Conservation (phyloP, 2,797 vertebrate species). For the Typhlichthys eigenmanni region DNA sequence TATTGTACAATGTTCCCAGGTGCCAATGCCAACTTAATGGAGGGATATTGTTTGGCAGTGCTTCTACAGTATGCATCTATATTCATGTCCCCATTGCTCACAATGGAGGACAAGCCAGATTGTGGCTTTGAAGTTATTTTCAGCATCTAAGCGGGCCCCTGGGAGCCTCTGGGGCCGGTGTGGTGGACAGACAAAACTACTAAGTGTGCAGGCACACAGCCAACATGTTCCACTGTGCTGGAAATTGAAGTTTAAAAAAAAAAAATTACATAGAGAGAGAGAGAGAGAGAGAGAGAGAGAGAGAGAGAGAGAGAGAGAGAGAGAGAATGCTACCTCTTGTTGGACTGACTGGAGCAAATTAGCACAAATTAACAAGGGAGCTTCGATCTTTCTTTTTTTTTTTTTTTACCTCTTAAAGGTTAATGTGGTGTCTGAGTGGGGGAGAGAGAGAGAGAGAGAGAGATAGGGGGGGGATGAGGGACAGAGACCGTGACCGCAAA, state of each 20-base stretch:
- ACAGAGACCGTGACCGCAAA: neutral
- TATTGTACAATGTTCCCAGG: too few species aligned
- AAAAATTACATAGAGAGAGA: neutral
- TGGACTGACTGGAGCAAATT: conserved; percentile 81
- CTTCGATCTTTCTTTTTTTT: conserved; percentile 76
- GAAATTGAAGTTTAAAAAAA: conserved; percentile 37
- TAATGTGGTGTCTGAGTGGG: conserved; percentile 70
- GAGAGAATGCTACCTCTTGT: conserved; percentile 32
- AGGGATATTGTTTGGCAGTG: too few species aligned
- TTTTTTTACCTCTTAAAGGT: conserved; percentile 74
- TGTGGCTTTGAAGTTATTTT: neutral
- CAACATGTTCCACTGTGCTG: conserved; percentile 31
- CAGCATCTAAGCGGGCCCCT: conserved; percentile 1
- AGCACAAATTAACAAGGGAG: conserved; percentile 82
- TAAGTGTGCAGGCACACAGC: conserved; percentile 19
- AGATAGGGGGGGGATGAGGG: neutral
- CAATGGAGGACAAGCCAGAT: neutral
- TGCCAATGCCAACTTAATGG: too few species aligned
- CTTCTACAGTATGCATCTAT: too few species aligned
- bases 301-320: neutral
- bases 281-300: neutral
- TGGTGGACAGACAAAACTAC: conserved; percentile 10
- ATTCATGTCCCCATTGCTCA: too few species aligned
- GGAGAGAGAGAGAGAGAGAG: conserved; percentile 6
- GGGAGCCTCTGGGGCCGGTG: neutral